These are phyloP conservation scores for Tetragonula carbonaria DNA, from an alignment of 2,888 invertebrate genomes.

Conservation along the genomic window DNA sequence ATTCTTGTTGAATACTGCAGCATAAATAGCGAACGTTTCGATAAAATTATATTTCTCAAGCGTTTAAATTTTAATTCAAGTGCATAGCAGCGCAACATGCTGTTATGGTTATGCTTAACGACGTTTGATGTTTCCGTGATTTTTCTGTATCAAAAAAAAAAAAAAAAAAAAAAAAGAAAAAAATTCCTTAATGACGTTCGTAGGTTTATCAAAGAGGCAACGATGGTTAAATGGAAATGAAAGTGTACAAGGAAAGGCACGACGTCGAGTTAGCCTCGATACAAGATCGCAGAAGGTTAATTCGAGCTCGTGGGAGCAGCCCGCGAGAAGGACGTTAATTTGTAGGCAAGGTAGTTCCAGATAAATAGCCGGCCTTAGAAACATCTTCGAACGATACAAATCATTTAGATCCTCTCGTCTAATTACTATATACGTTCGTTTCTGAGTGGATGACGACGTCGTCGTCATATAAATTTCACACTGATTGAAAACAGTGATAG, in stretches of 20 bases:
- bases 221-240: neutral
- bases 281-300: constrained; percentile 25
- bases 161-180: neutral
- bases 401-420: neutral
- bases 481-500: neutral
- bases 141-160: no score
- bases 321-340: constrained; percentile 25
- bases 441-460: neutral
- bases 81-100: neutral
- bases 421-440: neutral
- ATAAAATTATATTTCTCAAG: neutral
- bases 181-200: neutral
- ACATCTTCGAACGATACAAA: constrained; percentile 1
- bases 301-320: constrained; percentile 20
- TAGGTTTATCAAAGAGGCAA: neutral
- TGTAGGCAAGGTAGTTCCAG: neutral
- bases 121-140: neutral
- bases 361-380: neutral
- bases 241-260: neutral
- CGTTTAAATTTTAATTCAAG: neutral
- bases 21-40: neutral
- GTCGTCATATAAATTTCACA: neutral
- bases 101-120: neutral
- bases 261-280: constrained; percentile 6
- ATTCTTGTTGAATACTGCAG: no score